These are phyloP conservation scores for Gymnocheta viridis DNA, from an alignment of 2,888 invertebrate genomes.

Conservation along the genomic window DNA sequence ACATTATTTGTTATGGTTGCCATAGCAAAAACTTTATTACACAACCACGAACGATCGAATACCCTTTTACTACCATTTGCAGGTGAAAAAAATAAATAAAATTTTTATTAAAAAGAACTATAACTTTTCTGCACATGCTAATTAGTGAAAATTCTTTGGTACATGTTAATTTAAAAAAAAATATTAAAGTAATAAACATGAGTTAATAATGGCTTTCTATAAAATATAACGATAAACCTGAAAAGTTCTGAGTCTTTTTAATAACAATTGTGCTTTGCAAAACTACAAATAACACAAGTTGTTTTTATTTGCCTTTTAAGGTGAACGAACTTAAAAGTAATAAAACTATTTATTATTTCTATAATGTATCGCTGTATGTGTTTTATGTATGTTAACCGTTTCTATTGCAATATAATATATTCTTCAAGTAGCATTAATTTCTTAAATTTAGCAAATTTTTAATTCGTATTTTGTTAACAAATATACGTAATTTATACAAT, in stretches of 20 bases:
- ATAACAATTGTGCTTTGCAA: background rate
- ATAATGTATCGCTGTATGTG: background rate
- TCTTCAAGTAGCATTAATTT: conserved; percentile 32
- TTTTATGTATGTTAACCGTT: background rate
- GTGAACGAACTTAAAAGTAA: background rate
- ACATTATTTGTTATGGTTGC: conserved; percentile 49
- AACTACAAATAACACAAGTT: background rate
- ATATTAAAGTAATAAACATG: background rate
- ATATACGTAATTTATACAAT: conserved; percentile 6
- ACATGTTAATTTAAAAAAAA: background rate
- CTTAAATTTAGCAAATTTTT: conserved; percentile 49
- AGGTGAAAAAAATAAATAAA: conserved; percentile 11
- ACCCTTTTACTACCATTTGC: background rate
- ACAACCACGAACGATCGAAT: conserved; percentile 14
- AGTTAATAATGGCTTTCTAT: background rate
- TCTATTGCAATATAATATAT: background rate
- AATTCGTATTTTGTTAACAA: conserved; percentile 13
- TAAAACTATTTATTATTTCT: background rate
- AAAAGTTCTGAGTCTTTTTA: conserved; percentile 9
- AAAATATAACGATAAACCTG: background rate
- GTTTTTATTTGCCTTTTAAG: background rate
- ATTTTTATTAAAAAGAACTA: background rate
- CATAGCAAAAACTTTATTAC: conserved; percentile 57
- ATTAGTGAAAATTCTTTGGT: conserved; percentile 53
- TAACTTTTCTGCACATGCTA: conserved; percentile 42